phyloP scores from a whole-genome alignment of 2,113 vertebrate genomes.

The Melanerpes aurifrons region DNA sequence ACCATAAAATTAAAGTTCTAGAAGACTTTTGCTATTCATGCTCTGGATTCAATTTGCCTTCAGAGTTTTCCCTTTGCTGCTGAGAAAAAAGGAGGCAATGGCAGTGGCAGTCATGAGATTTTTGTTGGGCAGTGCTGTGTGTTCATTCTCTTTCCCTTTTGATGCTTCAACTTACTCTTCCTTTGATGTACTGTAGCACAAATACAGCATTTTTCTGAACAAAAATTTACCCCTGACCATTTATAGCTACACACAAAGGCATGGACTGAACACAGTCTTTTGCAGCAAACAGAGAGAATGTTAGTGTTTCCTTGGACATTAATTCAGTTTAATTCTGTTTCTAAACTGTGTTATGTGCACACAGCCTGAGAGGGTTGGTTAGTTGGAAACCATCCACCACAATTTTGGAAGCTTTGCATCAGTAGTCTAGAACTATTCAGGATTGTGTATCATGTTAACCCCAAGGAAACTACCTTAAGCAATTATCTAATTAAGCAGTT shows the following conservation, averaged over 20 bases:
- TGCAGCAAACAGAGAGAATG: neutral
- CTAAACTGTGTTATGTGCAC: accelerated
- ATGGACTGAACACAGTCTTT: neutral
- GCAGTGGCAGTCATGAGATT: neutral
- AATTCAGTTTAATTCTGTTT: neutral
- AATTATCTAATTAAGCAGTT: slow-evolving; percentile 34
- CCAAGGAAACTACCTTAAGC: slow-evolving; percentile 19
- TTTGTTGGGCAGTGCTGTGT: neutral
- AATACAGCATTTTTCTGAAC: neutral
- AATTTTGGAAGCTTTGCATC: neutral
- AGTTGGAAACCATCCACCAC: neutral
- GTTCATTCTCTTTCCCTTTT: neutral
- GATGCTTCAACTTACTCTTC: neutral
- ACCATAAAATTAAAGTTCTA: neutral
- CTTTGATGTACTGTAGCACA: neutral
- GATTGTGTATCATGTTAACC: neutral
- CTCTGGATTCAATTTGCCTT: neutral
- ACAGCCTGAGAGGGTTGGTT: neutral
- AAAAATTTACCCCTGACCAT: neutral
- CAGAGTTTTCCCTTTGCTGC: neutral
- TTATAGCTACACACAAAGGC: neutral
- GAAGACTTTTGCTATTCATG: neutral
- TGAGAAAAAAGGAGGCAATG: neutral
- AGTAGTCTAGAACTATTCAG: neutral
- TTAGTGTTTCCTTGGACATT: neutral